Percentiles rank a stretch among this genome's conserved stretches.
These are phyloP conservation scores for Glyphotaelius pellucidus DNA, from an alignment of 2,888 invertebrate species.

Conservation along the genomic window DNA sequence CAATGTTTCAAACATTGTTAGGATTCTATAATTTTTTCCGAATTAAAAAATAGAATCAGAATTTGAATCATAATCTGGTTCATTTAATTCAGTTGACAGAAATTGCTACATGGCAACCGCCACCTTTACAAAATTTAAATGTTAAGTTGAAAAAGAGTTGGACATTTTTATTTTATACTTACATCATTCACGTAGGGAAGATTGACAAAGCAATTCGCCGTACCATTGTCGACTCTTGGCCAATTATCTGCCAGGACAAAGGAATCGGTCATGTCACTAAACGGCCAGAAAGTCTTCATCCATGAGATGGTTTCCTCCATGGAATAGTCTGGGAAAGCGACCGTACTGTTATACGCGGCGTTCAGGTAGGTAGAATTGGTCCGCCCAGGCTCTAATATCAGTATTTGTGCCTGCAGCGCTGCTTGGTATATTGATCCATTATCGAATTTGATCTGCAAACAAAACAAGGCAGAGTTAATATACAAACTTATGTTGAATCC, in stretches of 20 bases:
- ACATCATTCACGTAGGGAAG: constrained; percentile 75
- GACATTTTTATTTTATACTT: not conserved
- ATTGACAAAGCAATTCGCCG: constrained; percentile 67
- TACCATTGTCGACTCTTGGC: constrained; percentile 74
- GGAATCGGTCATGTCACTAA: constrained; percentile 70
- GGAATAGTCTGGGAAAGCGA: constrained; percentile 62
- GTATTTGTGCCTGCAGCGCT: constrained; percentile 29
- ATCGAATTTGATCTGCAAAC: constrained; percentile 46
- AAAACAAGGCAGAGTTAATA: not conserved
- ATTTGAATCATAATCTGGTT: too few species aligned
- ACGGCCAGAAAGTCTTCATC: constrained; percentile 55
- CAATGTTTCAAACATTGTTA: too few species aligned
- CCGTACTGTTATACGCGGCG: constrained; percentile 14
- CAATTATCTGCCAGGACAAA: constrained; percentile 77
- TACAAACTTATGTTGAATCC: too few species aligned
- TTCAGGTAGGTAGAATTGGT: not conserved
- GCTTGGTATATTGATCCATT: constrained; percentile 18
- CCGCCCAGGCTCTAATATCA: constrained; percentile 28
- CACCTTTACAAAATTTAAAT: too few species aligned
- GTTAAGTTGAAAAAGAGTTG: too few species aligned
- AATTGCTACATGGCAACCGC: too few species aligned
- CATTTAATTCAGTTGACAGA: too few species aligned
- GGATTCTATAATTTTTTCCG: too few species aligned
- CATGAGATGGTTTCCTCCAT: constrained; percentile 31
- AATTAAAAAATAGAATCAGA: too few species aligned